Evolutionary conservation across 2,888 invertebrate species (phyloP), one percentile per base, ranked within the genome.

Genomic region (Aspidapion aeneum): DNA sequence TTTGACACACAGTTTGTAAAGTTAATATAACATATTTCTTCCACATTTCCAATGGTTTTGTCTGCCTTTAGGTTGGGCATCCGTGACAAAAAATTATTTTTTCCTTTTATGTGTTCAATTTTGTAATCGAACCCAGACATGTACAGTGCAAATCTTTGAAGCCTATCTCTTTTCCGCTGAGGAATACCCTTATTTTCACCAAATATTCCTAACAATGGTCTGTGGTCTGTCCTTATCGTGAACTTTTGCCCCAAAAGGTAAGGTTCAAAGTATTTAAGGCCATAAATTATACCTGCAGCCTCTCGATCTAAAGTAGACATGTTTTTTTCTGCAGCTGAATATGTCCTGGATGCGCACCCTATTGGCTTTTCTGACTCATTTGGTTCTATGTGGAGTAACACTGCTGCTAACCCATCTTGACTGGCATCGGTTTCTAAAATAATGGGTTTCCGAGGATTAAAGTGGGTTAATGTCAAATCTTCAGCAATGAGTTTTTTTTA

Each of bases 91-190:
- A 12, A 7, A 3, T 35, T 35, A 35, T 35, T 12, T 35, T 35
- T 35, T 7, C 35, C 35, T 35, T 35, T 35, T 7, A 3, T 35
- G 35, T 35, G 35, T 35, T 35, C 35, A 35, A 57, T 57, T 2
- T 57, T 57, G 22, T 57, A 57, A 55, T 55, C 17, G 16, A 21
- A 57, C 2, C 57, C 57, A 5, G 57, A 20, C 57, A 57, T 57
- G n/a, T 21, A 57, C 5, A 57, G 22, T n/a, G 57, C 57, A 21
- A 21, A 57, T 20, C 9, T 18, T 2, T 21, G 57, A 12, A 57
- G 21, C 9, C 57, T 5, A 57, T 57, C 21, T 57, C 57, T 21
- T 12, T 22, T 57, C 18, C 55, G 2, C 18, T 20, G 7, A 5
- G 18, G 55, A 2, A 55, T 55, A 3, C 55, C 55, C 55, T 55